These are phyloP conservation scores for Epistrophe eligans DNA, from an alignment of 2,888 invertebrate species.

Conservation along the genomic window DNA sequence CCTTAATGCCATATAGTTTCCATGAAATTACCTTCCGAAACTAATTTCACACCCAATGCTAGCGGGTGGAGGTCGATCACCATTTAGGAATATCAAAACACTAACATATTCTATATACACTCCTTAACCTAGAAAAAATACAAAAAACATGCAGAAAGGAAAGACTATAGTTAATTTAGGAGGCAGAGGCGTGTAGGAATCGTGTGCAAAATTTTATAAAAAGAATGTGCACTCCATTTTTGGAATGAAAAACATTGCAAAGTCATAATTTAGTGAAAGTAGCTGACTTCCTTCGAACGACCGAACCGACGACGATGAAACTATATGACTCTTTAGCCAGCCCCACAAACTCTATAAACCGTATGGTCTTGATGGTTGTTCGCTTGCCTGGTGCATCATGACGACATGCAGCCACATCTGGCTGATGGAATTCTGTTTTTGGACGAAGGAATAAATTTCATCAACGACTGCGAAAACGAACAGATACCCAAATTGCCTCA, in stretches of 20 bases:
- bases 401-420: slow-evolving; percentile 57
- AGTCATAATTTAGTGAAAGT: slow-evolving; percentile 75
- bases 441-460: slow-evolving; percentile 61
- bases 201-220: slow-evolving; percentile 38
- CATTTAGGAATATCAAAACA: slow-evolving; percentile 53
- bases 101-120: slow-evolving; percentile 29
- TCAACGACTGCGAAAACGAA: slow-evolving; percentile 47
- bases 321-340: slow-evolving; percentile 38
- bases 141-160: slow-evolving; percentile 5
- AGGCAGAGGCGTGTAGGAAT: slow-evolving; percentile 50
- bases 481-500: slow-evolving; percentile 58
- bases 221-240: slow-evolving; percentile 61
- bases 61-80: slow-evolving; percentile 74
- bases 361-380: slow-evolving; percentile 50
- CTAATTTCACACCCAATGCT: slow-evolving; percentile 74
- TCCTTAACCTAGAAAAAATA: slow-evolving; percentile 62
- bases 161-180: slow-evolving; percentile 37
- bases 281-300: slow-evolving; percentile 41
- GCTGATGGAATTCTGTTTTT: slow-evolving; percentile 14
- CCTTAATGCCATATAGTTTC: slow-evolving; percentile 49
- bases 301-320: slow-evolving; percentile 7
- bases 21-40: slow-evolving; percentile 70
- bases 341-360: slow-evolving; percentile 36
- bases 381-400: slow-evolving; percentile 48
- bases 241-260: slow-evolving; percentile 66